phyloP scores from a whole-genome alignment of 2,888 invertebrate genomes.

The Syritta pipiens region DNA sequence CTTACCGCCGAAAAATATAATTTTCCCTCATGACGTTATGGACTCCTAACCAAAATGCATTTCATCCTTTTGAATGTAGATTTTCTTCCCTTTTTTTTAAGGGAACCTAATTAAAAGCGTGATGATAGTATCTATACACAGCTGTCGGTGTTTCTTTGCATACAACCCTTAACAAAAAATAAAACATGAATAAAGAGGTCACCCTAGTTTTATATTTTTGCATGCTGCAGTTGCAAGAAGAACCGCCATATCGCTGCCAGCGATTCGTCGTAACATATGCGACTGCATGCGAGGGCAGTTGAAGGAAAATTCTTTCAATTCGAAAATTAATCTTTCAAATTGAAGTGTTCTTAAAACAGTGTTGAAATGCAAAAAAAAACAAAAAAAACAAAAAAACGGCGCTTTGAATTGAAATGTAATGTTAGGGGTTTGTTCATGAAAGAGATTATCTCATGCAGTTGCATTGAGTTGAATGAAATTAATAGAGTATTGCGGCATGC shows the following conservation, averaged over 20 bases:
- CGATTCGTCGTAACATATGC: constrained; percentile 1
- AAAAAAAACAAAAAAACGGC: too few species aligned
- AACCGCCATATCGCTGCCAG: constrained; percentile 1
- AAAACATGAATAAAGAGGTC: constrained; percentile 21
- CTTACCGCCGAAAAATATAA: too few species aligned
- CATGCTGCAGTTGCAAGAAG: constrained; percentile 21
- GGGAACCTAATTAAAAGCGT: constrained; percentile 36
- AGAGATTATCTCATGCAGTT: too few species aligned
- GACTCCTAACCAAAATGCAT: not conserved
- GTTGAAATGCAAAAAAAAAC: not conserved
- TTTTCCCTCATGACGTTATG: too few species aligned
- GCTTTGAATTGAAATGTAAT: too few species aligned
- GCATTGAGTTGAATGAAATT: too few species aligned
- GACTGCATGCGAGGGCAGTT: constrained; percentile 1
- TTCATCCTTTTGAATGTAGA: not conserved
- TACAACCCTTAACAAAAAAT: constrained; percentile 45
- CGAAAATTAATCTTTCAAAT: not conserved
- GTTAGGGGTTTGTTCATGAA: too few species aligned
- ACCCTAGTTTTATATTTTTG: not conserved
- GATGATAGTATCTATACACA: constrained; percentile 51
- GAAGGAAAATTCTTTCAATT: not conserved
- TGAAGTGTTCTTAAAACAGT: not conserved
- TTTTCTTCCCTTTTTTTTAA: not conserved
- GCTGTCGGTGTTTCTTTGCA: constrained; percentile 23
- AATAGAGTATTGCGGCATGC: too few species aligned